Evolutionary conservation across 2,797 vertebrate genomes (phyloP), one percentile per base, ranked within the genome.

Genomic region (Garrulus glandarius): DNA sequence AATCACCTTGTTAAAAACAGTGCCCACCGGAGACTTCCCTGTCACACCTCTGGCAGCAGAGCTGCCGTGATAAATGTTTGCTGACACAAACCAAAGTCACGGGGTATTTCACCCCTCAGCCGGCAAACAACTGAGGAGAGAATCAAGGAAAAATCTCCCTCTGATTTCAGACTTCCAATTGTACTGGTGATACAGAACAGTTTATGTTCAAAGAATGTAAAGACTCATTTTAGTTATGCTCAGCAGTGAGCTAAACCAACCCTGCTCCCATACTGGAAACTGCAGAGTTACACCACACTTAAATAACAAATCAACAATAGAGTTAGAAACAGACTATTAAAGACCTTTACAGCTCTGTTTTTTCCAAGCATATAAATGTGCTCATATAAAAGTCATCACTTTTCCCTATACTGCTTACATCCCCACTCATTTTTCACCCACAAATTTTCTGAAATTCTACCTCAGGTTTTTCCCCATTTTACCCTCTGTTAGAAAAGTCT

Each of bases 1-100:
- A 69, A 91, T 91, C 84, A 76, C 96, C 95, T 84, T 83, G 95
- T 95, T 92, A 96, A 90, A 91, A 97, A 71, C 10, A 49, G 86
- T 19, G 52, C 89, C 91, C 96, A 61, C 78, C 2, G 2, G 94
- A 95, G 95, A 92, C 24, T 16, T 64, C 11, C 47, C 71, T 6
- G 7, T 74, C 93, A 95, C 93, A 93, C 70, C 78, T 52, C 89
- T 13, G 18, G 92, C 68, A 26, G 56, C 0, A 0, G 53, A 85
- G 67, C 50, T 20, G 23, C 17, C 5, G 39, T 74, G 97, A 97
- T 69, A 41, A 93, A 95, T 85, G 95, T 85, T 59, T 82, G 84
- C 94, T 91, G 78, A 94, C 89, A 87, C 72, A 6, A 43, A 83
- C 63, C 83, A 69, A 53, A 93, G 84, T 55, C 80, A 78, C 3